These are phyloP conservation scores for Eilema depressum DNA, from an alignment of 2,888 invertebrate genomes.

Conservation along the genomic window DNA sequence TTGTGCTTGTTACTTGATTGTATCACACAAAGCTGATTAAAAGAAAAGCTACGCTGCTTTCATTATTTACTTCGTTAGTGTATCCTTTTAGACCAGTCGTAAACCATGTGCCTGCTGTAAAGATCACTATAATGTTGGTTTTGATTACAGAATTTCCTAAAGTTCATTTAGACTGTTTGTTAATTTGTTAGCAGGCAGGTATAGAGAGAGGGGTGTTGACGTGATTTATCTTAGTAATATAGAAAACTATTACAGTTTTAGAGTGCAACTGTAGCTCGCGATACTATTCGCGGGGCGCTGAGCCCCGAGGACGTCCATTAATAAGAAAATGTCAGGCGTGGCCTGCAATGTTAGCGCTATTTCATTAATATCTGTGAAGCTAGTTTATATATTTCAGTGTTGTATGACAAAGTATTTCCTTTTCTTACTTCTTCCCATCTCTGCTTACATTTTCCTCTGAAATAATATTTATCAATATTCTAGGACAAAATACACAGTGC, in stretches of 20 bases:
- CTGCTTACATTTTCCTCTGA: no score
- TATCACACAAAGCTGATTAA: neutral
- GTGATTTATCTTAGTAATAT: no score
- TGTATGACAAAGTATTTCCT: neutral
- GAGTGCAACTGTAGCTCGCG: no score
- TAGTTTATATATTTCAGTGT: neutral
- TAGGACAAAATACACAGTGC: no score
- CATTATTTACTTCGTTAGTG: neutral
- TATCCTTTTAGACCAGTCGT: neutral
- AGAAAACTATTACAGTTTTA: no score
- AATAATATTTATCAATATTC: no score
- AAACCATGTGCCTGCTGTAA: neutral
- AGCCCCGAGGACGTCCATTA: neutral
- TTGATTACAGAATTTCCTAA: neutral
- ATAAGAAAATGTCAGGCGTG: neutral
- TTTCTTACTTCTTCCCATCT: neutral
- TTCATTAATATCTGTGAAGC: neutral
- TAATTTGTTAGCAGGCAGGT: no score
- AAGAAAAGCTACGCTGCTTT: neutral
- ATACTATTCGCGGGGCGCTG: neutral
- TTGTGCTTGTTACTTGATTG: conserved; percentile 6
- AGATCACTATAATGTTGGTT: neutral
- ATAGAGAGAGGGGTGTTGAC: no score
- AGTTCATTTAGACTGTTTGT: no score
- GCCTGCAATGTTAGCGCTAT: neutral